Conservation (phyloP, 2,797 vertebrate species). For the Lemur catta region DNA sequence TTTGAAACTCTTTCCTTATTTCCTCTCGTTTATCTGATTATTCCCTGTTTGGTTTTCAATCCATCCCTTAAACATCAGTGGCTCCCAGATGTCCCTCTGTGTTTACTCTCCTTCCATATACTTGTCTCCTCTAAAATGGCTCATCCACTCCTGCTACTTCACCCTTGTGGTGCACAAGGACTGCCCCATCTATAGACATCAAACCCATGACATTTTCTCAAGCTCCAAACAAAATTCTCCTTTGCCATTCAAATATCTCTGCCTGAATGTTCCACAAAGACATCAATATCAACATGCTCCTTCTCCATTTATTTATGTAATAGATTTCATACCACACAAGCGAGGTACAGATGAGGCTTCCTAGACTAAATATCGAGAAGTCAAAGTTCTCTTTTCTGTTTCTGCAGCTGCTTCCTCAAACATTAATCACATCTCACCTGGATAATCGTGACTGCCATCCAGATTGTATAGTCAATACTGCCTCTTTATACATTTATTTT, state of each 20-base stretch:
- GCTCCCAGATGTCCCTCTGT: background rate
- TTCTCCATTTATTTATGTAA: background rate
- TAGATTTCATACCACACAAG: background rate
- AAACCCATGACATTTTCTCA: background rate
- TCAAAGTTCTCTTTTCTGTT: background rate
- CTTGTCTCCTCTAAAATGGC: background rate
- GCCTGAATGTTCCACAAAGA: background rate
- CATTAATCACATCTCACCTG: background rate
- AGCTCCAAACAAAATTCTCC: background rate
- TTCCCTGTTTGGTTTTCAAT: background rate
- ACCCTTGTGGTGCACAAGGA: background rate
- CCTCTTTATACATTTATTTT: background rate
- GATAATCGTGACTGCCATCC: background rate
- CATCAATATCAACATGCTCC: background rate
- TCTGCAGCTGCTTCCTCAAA: background rate
- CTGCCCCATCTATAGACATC: background rate
- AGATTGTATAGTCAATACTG: background rate
- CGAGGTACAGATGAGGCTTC: background rate
- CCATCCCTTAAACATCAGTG: background rate
- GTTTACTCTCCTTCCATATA: background rate
- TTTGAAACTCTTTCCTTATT: background rate
- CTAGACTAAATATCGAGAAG: background rate
- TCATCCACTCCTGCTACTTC: background rate
- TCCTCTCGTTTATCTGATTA: background rate
- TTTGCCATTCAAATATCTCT: background rate